Percentiles rank a stretch among this genome's conserved stretches.
Conservation (phyloP, 2,113 vertebrate species). For the Sus scrofa region DNA sequence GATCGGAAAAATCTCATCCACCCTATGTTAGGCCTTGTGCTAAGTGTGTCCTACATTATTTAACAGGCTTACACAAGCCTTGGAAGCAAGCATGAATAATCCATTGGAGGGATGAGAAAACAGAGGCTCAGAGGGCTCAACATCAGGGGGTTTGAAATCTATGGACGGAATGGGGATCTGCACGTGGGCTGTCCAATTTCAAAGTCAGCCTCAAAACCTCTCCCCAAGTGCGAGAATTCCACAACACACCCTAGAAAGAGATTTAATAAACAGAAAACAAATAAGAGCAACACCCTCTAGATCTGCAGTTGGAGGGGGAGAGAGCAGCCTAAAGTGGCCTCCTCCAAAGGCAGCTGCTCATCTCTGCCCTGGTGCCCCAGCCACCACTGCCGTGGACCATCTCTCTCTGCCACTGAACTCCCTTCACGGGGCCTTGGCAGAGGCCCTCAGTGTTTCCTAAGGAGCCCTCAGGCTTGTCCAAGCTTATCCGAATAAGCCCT, state of each 20-base stretch:
- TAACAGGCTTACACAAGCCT: not conserved
- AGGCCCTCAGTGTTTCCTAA: not conserved
- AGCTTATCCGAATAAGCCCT: not conserved
- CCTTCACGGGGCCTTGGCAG: not conserved
- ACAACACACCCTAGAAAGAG: not conserved
- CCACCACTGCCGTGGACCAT: no score
- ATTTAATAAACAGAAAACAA: not conserved
- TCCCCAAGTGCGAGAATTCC: not conserved
- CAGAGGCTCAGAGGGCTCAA: not conserved
- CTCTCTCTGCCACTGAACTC: not conserved
- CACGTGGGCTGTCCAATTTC: not conserved
- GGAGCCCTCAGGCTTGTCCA: not conserved
- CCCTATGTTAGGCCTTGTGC: not conserved
- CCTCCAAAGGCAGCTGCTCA: not conserved
- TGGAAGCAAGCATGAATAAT: slow-evolving; percentile 35
- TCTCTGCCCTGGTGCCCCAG: fast-evolving
- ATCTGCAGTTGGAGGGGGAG: not conserved
- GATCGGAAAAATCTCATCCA: not conserved
- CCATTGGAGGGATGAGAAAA: not conserved
- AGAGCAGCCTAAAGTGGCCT: not conserved
- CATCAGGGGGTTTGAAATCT: not conserved
- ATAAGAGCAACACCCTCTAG: not conserved
- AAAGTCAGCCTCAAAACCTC: not conserved
- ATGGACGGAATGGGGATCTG: not conserved
- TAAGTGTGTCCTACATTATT: not conserved